Percentiles rank a stretch among this genome's conserved stretches.
Conservation (phyloP, 2,113 vertebrate species). For the Pandion haliaetus region DNA sequence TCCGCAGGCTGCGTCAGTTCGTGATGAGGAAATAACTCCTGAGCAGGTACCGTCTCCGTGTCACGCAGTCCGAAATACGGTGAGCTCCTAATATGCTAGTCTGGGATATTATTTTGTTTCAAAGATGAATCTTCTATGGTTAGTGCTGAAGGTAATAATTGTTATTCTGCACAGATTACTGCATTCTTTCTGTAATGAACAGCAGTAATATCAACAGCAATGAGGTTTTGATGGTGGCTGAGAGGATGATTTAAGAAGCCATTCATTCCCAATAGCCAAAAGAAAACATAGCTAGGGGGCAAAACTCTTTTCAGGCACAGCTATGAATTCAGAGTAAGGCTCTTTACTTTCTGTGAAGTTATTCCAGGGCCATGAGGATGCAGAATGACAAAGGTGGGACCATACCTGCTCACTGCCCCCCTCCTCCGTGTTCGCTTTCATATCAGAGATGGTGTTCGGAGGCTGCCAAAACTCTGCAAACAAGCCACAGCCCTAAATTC, state of each 20-base stretch:
- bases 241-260: background rate
- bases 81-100: background rate
- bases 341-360: background rate
- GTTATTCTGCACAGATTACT: background rate
- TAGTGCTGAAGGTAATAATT: background rate
- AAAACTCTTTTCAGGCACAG: background rate
- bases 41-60: background rate
- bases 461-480: background rate
- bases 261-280: background rate
- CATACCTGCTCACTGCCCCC: background rate
- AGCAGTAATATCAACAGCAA: background rate
- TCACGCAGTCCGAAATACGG: fast-evolving
- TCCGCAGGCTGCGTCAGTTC: fast-evolving
- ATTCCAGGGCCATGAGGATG: background rate
- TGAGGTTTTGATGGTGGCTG: background rate
- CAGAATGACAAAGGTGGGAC: background rate
- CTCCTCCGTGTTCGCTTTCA: fast-evolving
- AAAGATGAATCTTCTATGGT: background rate
- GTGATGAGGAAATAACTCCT: background rate
- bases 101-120: background rate
- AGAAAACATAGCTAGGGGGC: background rate
- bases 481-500: background rate
- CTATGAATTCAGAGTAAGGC: background rate
- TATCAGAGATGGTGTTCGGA: background rate
- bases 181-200: background rate